phyloP scores from a whole-genome alignment of 2,113 vertebrate genomes.

The Sardina pilchardus region DNA sequence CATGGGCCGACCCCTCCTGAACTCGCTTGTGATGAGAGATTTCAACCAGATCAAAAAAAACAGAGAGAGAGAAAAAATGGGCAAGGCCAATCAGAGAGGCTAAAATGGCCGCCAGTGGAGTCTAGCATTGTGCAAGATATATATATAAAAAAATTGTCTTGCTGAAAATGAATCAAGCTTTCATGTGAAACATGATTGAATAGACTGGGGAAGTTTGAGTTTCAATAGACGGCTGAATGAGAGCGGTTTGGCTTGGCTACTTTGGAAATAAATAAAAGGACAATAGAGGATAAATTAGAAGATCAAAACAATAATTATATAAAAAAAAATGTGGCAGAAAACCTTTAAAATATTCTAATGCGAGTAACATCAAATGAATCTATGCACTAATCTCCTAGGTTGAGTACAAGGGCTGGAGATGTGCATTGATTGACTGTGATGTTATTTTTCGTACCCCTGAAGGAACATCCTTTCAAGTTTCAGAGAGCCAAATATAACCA shows the following conservation, averaged over 20 bases:
- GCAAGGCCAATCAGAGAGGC: neutral
- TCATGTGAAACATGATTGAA: neutral
- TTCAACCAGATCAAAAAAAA: slow-evolving; percentile 25
- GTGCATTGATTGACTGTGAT: neutral
- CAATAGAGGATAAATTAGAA: slow-evolving; percentile 37
- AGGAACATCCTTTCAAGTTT: slow-evolving; percentile 49
- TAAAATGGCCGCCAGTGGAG: neutral
- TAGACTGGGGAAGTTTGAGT: neutral
- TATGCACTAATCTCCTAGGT: neutral
- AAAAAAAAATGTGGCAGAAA: slow-evolving; percentile 49
- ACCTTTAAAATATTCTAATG: slow-evolving; percentile 23
- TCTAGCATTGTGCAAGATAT: neutral
- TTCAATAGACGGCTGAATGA: neutral
- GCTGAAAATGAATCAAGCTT: neutral
- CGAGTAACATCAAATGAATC: neutral
- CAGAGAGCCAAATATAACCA: slow-evolving; percentile 62
- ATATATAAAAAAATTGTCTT: neutral
- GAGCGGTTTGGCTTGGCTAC: neutral
- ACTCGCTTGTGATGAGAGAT: slow-evolving; percentile 35
- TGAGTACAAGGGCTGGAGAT: neutral
- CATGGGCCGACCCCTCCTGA: slow-evolving; percentile 42
- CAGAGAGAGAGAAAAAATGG: too few species aligned
- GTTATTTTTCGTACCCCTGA: neutral
- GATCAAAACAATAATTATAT: slow-evolving; percentile 69
- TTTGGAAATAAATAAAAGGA: neutral